Evolutionary conservation across 2,888 invertebrate species (phyloP).

Genomic region (Apamea sordens): DNA sequence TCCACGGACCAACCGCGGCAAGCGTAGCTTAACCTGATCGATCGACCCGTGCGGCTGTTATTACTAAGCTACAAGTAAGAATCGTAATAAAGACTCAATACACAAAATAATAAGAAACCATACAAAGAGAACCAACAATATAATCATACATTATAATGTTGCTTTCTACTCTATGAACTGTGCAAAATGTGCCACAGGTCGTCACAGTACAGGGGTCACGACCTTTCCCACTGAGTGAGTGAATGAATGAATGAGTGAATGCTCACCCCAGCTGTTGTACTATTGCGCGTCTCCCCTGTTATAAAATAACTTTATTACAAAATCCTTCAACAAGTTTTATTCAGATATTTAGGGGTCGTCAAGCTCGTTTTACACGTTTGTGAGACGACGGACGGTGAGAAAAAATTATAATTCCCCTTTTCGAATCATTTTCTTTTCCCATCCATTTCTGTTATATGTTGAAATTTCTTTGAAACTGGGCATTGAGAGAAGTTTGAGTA

Average conservation of each 20-base stretch:
- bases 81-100: not conserved
- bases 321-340: constrained; percentile 51
- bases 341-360: constrained; percentile 2
- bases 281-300: constrained; percentile 17
- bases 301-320: constrained; percentile 36
- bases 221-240: constrained; percentile 48
- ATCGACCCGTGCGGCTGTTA: too few relatives aligned
- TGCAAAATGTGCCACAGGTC: constrained; percentile 36
- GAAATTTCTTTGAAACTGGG: too few relatives aligned
- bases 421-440: not conserved
- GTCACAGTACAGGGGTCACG: constrained; percentile 47
- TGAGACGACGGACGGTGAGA: constrained; percentile 23
- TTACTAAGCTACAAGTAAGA: not conserved
- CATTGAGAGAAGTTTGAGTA: not conserved
- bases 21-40: not conserved
- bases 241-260: constrained; percentile 26
- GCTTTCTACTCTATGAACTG: constrained; percentile 26
- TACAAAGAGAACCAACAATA: constrained; percentile 12
- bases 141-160: constrained; percentile 31
- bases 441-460: not conserved
- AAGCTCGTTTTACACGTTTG: constrained; percentile 12
- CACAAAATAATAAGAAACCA: not conserved
- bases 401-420: not conserved
- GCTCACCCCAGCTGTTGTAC: constrained; percentile 36
- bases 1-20: not conserved